Evolutionary conservation across 1,140 invertebrate species (phyloP).

Genomic region (Lepidurus arcticus): DNA sequence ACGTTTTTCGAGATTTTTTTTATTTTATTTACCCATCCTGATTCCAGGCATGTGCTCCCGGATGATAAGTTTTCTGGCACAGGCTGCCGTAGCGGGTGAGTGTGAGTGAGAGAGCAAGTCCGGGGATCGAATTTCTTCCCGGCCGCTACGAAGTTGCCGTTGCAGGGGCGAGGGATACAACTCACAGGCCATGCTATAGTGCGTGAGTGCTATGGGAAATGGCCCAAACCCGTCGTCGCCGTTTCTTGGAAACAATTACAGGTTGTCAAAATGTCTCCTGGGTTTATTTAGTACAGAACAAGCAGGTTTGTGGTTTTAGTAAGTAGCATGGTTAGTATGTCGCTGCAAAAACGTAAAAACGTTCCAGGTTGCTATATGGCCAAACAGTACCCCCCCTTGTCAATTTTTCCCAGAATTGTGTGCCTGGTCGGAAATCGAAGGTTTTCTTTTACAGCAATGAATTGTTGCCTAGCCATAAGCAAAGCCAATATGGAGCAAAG

Average conservation of each 20-base stretch:
- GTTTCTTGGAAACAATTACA: slow-evolving; percentile 18
- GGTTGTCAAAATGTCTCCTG: neutral
- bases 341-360: neutral
- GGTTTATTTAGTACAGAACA: neutral
- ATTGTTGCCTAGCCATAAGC: too few relatives aligned
- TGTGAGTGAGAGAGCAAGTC: too few relatives aligned
- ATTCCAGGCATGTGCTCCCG: too few relatives aligned
- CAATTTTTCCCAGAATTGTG: neutral
- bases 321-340: neutral
- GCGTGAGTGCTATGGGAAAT: neutral
- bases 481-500: too few relatives aligned
- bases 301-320: slow-evolving; percentile 6
- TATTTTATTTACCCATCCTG: too few relatives aligned
- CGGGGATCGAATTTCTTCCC: too few relatives aligned
- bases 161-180: too few relatives aligned
- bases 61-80: too few relatives aligned
- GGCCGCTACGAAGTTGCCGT: too few relatives aligned
- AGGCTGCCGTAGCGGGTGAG: too few relatives aligned
- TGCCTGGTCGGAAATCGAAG: neutral
- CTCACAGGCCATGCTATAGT: too few relatives aligned
- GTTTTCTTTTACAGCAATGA: neutral
- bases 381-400: neutral
- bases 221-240: neutral
- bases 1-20: too few relatives aligned
- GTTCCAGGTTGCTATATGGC: neutral